Evolutionary conservation across 2,113 vertebrate genomes (phyloP).

Genomic region (Cyprinodon variegatus): DNA sequence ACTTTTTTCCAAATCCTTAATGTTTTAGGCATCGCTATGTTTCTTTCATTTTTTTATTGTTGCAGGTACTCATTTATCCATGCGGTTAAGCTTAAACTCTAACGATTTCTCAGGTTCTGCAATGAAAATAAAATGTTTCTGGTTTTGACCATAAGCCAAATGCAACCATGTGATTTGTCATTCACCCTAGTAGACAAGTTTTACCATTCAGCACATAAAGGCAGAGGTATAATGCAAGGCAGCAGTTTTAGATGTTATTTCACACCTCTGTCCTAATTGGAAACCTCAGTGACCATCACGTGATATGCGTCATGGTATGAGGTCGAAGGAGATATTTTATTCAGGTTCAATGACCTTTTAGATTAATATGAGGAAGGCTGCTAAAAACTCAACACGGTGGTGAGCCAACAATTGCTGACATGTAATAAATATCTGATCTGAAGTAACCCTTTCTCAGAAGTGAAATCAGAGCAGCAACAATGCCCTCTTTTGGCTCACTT

Average conservation of each 20-base stretch:
- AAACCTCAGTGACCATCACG: constrained; percentile 19
- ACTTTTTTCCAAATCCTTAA: background rate
- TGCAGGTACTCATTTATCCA: background rate
- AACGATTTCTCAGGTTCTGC: constrained; percentile 3
- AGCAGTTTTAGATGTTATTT: constrained; percentile 4
- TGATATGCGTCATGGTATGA: constrained; percentile 31
- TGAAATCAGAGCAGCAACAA: constrained; percentile 30
- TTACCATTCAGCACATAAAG: background rate
- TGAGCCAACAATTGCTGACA: constrained; percentile 51
- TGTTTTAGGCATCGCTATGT: too few relatives aligned
- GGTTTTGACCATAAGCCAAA: background rate
- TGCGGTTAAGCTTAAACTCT: constrained; percentile 3
- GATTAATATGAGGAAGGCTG: constrained; percentile 3
- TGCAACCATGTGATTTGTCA: background rate
- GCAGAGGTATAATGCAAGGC: background rate
- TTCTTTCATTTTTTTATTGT: background rate
- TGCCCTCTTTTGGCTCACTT: constrained; percentile 18
- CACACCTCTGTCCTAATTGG: constrained; percentile 4
- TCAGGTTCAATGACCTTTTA: constrained; percentile 51
- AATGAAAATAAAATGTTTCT: constrained; percentile 1
- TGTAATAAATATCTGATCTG: constrained; percentile 51
- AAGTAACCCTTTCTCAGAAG: constrained; percentile 61
- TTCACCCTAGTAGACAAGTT: background rate
- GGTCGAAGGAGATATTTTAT: constrained; percentile 25
- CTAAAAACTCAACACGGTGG: constrained; percentile 15